Conservation (phyloP, 2,797 vertebrate species). For the Sciaenops ocellatus region DNA sequence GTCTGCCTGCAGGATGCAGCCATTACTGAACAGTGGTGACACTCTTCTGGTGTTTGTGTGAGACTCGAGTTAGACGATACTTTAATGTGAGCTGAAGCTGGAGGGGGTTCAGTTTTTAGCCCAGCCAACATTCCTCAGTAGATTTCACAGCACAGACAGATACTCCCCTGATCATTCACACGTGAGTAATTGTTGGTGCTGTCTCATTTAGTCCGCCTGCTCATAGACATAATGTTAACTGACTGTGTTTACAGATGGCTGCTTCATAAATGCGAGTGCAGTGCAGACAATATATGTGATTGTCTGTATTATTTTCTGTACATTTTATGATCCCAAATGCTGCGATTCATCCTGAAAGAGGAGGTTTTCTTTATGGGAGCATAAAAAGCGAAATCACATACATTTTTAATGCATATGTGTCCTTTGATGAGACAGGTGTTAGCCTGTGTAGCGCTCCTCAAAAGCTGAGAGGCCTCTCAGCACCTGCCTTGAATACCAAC, state of each 20-base stretch:
- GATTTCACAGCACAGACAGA: constrained; percentile 38
- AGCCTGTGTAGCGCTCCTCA: constrained; percentile 38
- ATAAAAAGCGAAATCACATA: background rate
- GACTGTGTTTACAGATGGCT: constrained; percentile 1
- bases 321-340: constrained; percentile 1
- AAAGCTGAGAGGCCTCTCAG: constrained; percentile 56
- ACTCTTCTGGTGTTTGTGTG: background rate
- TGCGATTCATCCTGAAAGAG: background rate
- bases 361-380: background rate
- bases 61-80: constrained; percentile 9
- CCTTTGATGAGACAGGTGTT: constrained; percentile 38
- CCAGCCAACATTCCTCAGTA: constrained; percentile 30
- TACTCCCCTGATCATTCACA: constrained; percentile 20
- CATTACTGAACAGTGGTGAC: background rate
- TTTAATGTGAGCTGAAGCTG: constrained; percentile 38
- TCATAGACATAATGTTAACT: background rate
- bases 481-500: constrained; percentile 73
- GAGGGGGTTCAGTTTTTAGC: constrained; percentile 18
- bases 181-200: constrained; percentile 9
- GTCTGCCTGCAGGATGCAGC: background rate
- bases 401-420: background rate
- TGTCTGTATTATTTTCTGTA: background rate
- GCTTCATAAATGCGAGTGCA: background rate
- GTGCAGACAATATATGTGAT: background rate
- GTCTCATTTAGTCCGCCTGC: constrained; percentile 15